Base-by-base conservation (phyloP, 2,113 vertebrate genomes). In the Ovis canadensis region DNA sequence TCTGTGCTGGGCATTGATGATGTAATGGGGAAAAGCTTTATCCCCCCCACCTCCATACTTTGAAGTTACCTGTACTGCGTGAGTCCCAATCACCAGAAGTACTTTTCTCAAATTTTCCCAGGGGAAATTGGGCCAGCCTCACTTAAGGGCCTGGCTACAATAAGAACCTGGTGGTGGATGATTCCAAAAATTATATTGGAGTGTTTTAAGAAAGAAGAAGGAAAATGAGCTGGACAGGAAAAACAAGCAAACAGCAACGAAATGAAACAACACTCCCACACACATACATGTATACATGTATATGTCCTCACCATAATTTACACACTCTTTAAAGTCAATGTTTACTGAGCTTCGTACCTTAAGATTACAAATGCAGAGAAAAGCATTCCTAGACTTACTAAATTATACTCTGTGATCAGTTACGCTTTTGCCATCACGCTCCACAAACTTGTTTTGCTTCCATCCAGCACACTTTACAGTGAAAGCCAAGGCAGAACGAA, bases 371-470 rank as follows among this genome's bases (percentile, higher is more conserved):
- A 52, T 36, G 10, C 78, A 62, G 15, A 2, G 14, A 43, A 88
- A n/a, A 90, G 36, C 43, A 89, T 94, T 57, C 60, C 59, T 71
- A 81, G 33, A 57, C 74, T 54, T 36, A 50, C 27, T 84, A 50
- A 52, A 55, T 62, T 96, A 92, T 82, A 36, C 40, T 82, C 80
- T 90, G 60, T 67, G 33, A 64, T 60, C 86, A 67, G 77, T 64
- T 82, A 84, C n/a, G 33, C 31, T 23, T 64, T 85, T 54, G 45
- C 29, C 92, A 5, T 88, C 80, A 93, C 33, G 6, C 11, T 89
- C 67, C 40, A 84, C 96, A 91, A 93, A 23, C 29, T 36, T 29
- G 29, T 77, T 86, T 86, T 92, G 43, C 91, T 97, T 97, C 40
- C 64, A 78, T 23, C 31, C 84, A 64, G 25, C n/a, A 80, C 10